Evolutionary conservation across 2,888 invertebrate genomes (phyloP), one percentile per base, ranked within the genome.

Genomic region (Macrophya alboannulata): DNA sequence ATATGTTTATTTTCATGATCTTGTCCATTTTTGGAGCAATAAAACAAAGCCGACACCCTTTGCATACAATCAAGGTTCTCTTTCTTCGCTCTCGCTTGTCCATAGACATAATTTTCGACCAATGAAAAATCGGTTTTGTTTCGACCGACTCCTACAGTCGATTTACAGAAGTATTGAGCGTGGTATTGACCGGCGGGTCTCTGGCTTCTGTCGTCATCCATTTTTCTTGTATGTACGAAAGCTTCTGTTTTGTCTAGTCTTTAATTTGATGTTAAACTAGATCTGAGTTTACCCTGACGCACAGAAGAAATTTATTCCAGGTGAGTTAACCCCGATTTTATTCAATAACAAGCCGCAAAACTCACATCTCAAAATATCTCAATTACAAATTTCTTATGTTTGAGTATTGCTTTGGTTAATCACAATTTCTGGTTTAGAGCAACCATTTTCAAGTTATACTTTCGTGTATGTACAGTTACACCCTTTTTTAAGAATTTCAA

Each of bases 201-300:
- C 62, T 25, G 62, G 62, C 62, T 62, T 62, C 25, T 21, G 71
- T 72, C 43, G 71, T 72, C 71, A 37, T 72, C 71, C 71, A 72
- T 72, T 72, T 72, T 72, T 72, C 40, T 31, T 40, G 68, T 37
- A 55, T 25, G 62, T 62, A 72, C 40, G 43, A 37, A 31, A 40
- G 71, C 43, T 40, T 72, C 40, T n/a, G 71, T 40, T 40, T 72
- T 72, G 37, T 40, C 40, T 72, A 15, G 9, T 72, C n/a, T 72
- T 72, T 72, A 72, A 72, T 72, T 72, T 72, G n/a, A 72, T 72
- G 40, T 72, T 72, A 17, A 72, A 72, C 71, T 43, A n/a, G 17
- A 72, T n/a, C 71, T n/a, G 71, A 43, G 71, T n/a, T 72, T 40
- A 72, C 10, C 10, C 40, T 72, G 40, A 72, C 71, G 71, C 17